These are phyloP conservation scores for Turnix velox DNA, from an alignment of 2,113 vertebrate genomes.

Conservation along the genomic window DNA sequence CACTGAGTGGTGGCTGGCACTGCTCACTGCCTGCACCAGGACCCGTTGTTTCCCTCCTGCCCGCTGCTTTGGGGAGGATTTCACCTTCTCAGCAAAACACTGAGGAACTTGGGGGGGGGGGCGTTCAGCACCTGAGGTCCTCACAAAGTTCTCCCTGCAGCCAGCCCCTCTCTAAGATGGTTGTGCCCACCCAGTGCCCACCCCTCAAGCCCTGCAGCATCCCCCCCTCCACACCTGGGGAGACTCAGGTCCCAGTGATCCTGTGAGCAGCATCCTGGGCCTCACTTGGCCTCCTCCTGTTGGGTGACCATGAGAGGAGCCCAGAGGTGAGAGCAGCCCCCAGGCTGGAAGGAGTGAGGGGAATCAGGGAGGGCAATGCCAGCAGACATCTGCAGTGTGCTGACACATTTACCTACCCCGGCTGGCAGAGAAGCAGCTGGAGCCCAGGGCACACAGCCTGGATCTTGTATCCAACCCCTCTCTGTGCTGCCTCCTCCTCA, in stretches of 20 bases:
- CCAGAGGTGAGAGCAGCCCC: not conserved
- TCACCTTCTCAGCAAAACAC: not conserved
- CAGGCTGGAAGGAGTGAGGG: not conserved
- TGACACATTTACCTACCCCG: not conserved
- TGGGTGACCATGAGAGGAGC: not conserved
- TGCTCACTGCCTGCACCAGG: not conserved
- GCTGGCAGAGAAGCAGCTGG: not conserved
- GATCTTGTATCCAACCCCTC: not conserved
- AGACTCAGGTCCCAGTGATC: not conserved
- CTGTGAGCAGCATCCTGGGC: not conserved
- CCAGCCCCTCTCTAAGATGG: not conserved
- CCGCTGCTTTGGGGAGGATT: accelerated
- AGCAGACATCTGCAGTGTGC: not conserved
- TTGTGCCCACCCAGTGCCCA: not conserved
- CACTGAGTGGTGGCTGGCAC: not conserved
- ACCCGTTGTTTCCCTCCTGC: accelerated
- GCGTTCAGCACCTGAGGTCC: not conserved
- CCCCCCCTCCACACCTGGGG: not conserved
- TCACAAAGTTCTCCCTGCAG: not conserved
- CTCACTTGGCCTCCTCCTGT: not conserved
- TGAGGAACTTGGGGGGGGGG: accelerated
- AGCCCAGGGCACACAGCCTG: not conserved
- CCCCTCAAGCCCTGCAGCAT: too few relatives aligned
- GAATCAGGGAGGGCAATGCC: not conserved
- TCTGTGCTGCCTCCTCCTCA: not conserved